Base-by-base conservation (phyloP, 2,113 vertebrate species). In the Rafetus swinhoei region DNA sequence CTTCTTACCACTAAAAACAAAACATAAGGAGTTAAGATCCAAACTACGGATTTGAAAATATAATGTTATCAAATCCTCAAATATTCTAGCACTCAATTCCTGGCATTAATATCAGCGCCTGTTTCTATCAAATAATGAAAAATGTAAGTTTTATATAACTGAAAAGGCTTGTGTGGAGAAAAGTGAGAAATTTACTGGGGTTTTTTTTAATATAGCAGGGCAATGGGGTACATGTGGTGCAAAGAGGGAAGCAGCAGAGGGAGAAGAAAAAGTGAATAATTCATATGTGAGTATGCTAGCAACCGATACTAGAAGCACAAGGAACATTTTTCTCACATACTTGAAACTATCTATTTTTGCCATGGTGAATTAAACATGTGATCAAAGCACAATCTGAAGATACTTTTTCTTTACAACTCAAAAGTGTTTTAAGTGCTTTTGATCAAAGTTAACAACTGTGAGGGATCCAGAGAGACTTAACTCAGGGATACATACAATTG, bases 371-470 rank as follows among this genome's bases (percentile, higher is more conserved):
- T 87, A 13, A 84, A 45, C 52, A 35, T 24, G 45, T 53, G 22
- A 93, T 62, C 72, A 80, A 90, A 96, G 82, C 88, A 16, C 5
- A 82, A 82, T 8, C 16, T 86, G 62, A 95, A 93, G 52, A 45
- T 84, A 27, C 60, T 90, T 95, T 79, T 62, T 72, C 55, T 87
- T 80, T 69, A n/a, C 55, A 84, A 2, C 1, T 9, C 5, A 14
- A 2, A 91, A 59, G 4, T 85, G 50, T 45, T 88, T 53, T 81
- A 79, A 32, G 60, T 83, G 54, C 5, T 93, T 93, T 93, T 83
- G 29, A 72, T 35, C 54, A 69, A 81, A 87, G 72, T 79, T 52
- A 72, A 21, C 79, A 77, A 10, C 1, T 15, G 54, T 77, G 83
- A 87, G 6, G 24, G 32, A 72, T 85, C 77, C 80, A 62, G 65